phyloP scores from a whole-genome alignment of 2,113 vertebrate genomes.

The Spea bombifrons region DNA sequence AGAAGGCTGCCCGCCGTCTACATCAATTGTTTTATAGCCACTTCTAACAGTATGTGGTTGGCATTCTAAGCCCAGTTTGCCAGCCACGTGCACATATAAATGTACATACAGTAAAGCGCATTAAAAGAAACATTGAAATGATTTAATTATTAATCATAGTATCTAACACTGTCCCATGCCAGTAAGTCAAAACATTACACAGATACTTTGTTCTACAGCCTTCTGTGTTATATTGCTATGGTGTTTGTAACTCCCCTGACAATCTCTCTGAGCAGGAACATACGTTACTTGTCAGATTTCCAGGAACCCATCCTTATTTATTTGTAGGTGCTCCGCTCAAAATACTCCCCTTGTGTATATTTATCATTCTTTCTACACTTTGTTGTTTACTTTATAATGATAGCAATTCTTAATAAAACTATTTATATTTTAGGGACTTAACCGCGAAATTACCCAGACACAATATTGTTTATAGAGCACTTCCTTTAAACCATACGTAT shows the following conservation, averaged over 20 bases:
- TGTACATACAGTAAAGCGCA: no score
- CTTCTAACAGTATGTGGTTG: no score
- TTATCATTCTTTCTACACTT: not conserved
- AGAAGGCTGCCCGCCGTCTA: no score
- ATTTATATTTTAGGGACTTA: conserved; percentile 3
- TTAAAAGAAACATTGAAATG: no score
- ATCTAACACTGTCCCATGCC: no score
- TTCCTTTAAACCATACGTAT: conserved; percentile 15
- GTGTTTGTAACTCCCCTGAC: not conserved
- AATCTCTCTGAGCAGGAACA: conserved; percentile 4
- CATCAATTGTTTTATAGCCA: no score
- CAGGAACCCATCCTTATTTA: not conserved
- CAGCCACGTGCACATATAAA: no score
- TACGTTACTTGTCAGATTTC: not conserved
- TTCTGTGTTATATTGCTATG: not conserved
- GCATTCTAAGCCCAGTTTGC: no score
- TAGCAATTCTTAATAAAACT: not conserved
- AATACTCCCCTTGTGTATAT: not conserved
- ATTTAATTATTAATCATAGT: no score
- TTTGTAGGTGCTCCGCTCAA: conserved; percentile 3
- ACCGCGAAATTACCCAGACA: conserved; percentile 7
- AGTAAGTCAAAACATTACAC: conserved; percentile 31
- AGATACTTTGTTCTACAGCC: not conserved
- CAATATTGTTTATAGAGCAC: conserved; percentile 17
- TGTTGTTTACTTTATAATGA: not conserved